phyloP scores from a whole-genome alignment of 2,888 invertebrate genomes.

The Polylopha cassiicola region DNA sequence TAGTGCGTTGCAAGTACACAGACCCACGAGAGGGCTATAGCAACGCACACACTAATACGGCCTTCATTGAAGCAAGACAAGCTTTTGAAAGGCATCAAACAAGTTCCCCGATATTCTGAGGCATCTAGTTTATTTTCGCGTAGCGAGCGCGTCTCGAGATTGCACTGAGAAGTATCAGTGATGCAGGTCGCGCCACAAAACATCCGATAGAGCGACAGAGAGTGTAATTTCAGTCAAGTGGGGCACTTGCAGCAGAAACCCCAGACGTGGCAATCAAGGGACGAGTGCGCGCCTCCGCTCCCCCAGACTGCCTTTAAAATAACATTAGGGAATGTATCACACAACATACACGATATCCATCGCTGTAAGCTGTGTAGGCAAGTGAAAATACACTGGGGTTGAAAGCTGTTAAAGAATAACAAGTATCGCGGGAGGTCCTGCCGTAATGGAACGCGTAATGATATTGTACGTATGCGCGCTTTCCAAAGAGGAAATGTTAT shows the following conservation, averaged over 20 bases:
- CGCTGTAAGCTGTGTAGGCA: constrained; percentile 6
- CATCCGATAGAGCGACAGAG: constrained; percentile 46
- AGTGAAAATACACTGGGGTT: constrained; percentile 14
- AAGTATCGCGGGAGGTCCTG: constrained; percentile 5
- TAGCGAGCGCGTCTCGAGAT: constrained; percentile 35
- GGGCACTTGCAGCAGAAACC: constrained; percentile 44
- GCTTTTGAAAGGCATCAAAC: constrained; percentile 23
- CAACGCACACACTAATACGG: constrained; percentile 20
- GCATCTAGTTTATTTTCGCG: constrained; percentile 22
- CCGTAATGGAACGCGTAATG: constrained; percentile 10
- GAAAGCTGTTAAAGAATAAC: constrained; percentile 19
- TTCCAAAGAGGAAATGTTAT: constrained; percentile 1
- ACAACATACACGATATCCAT: constrained; percentile 13
- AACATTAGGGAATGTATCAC: constrained; percentile 36
- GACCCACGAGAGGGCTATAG: constrained; percentile 16
- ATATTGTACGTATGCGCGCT: constrained; percentile 9
- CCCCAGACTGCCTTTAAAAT: constrained; percentile 44
- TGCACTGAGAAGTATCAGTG: constrained; percentile 37
- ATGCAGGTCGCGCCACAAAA: constrained; percentile 49
- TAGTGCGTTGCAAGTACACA: constrained; percentile 7
- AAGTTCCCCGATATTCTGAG: constrained; percentile 22
- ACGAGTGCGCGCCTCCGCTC: constrained; percentile 41
- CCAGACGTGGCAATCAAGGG: constrained; percentile 50
- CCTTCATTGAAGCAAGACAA: constrained; percentile 21
- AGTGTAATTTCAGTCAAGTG: constrained; percentile 68